A percentile compares a stretch with the other conserved stretches of the same genome.
Evolutionary conservation across 2,888 invertebrate genomes (phyloP).

Genomic region (Philopedon plagiatum): DNA sequence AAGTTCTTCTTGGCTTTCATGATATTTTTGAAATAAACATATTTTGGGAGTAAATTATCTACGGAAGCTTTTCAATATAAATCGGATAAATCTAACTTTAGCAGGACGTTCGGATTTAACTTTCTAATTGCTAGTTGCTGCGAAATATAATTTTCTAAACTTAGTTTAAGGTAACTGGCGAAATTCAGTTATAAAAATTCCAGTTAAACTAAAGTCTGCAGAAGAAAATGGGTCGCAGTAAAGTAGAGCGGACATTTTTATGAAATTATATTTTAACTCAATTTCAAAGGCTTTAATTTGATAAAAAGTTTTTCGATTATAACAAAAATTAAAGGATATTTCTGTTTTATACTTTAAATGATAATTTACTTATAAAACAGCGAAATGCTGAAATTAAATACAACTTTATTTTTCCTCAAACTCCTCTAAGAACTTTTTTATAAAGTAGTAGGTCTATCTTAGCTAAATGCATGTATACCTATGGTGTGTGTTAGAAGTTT

Average conservation of each 20-base stretch:
- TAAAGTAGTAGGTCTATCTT: too few species aligned
- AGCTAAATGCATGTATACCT: too few species aligned
- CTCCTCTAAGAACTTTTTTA: too few species aligned
- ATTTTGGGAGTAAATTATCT: neutral
- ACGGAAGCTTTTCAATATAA: neutral
- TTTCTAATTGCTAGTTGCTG: neutral
- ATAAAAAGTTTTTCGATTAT: slow-evolving; percentile 6
- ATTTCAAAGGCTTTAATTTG: slow-evolving; percentile 6
- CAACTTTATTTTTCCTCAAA: too few species aligned
- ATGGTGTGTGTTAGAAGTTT: too few species aligned
- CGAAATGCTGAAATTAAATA: too few species aligned
- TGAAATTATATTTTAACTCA: slow-evolving; percentile 19
- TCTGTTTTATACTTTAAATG: neutral
- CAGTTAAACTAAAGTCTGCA: neutral
- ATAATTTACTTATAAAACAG: neutral
- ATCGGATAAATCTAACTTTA: neutral
- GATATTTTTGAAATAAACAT: too few species aligned
- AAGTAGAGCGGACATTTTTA: slow-evolving; percentile 21
- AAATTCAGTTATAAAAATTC: slow-evolving; percentile 13
- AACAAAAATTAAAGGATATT: neutral
- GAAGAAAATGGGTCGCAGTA: neutral
- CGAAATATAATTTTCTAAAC: neutral
- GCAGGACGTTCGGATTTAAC: neutral
- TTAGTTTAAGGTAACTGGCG: neutral
- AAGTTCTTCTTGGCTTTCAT: too few species aligned